Evolutionary conservation across 30 jellyfish, hydroid and myxozoan genomes (phyloP), one percentile per base, ranked within the genome.

Genomic region (Chrysaora quinquecirrha): DNA sequence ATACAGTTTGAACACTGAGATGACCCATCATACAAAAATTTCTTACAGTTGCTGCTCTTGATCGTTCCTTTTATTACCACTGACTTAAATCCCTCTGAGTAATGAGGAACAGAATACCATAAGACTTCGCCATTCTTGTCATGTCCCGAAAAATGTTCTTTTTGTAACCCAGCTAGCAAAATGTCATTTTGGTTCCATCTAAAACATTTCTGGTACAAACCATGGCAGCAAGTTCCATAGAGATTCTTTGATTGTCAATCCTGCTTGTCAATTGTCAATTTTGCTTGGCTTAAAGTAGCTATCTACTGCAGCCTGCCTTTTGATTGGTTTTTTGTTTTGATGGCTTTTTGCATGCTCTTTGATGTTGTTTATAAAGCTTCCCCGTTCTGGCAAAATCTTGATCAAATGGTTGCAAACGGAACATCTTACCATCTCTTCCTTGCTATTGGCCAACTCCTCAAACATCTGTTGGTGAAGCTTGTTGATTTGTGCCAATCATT

Each of bases 141-240:
- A 43, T 43, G 58, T 43, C 58, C 58, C 58, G 58, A 43, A 43
- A 43, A 43, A 43, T 43, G n/a, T 43, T 43, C 58, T 6, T 43
- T 9, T 43, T 43, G 58, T 43, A 43, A 43, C 30, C 35, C 2
- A 62, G 74, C 74, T 34, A 62, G 48, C 48, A 62, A 34, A 62
- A 62, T 62, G 48, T 62, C 74, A 1, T 62, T 62, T 62, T 20
- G 34, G 74, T 62, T 62, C 74, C 74, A 62, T 22, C 49, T 62
- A 12, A 62, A 19, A 32, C 14, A 62, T 62, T 62, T 62, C 74
- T 62, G 74, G 74, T 62, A 62, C 74, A 62, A 34, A 62, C 74
- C 74, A 27, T 62, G 74, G 74, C 74, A 62, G 74, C 74, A 62
- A 62, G 74, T 62, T 62, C 74, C 74, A 62, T 62, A 34, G 74